Conservation (phyloP, 2,888 invertebrate species). For the Antheraea yamamai region DNA sequence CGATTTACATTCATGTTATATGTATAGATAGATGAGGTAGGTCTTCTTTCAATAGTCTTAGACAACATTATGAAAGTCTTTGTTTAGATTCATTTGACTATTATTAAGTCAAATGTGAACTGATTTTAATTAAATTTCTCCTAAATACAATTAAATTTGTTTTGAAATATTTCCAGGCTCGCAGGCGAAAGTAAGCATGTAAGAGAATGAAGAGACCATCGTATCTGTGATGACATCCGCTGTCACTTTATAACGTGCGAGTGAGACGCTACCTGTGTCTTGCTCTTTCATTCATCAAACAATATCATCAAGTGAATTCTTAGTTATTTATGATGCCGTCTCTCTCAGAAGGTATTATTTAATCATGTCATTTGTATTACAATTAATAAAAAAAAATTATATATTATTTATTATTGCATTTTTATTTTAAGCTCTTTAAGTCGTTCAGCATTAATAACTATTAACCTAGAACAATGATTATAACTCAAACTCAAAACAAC, state of each 20-base stretch:
- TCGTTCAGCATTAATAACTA: neutral
- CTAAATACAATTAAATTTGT: neutral
- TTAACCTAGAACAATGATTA: neutral
- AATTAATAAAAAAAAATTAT: conserved; percentile 55
- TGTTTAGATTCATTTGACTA: no score
- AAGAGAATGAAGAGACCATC: conserved; percentile 10
- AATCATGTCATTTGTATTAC: conserved; percentile 53
- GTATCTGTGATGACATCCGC: conserved; percentile 40
- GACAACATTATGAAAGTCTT: no score
- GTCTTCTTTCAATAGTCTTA: no score
- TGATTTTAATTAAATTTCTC: no score
- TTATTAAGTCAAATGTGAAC: no score
- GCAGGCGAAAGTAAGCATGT: conserved; percentile 62
- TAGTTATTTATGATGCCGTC: conserved; percentile 47
- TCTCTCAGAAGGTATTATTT: conserved; percentile 44
- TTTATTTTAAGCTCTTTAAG: neutral
- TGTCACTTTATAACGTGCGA: neutral
- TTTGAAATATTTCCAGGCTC: conserved; percentile 51
- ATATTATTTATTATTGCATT: conserved; percentile 17
- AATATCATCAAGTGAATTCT: conserved; percentile 23
- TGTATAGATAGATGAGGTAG: no score
- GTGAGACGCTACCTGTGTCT: conserved; percentile 4
- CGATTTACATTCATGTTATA: no score
- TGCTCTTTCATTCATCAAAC: conserved; percentile 4
- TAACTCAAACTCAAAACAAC: no score